phyloP scores from a whole-genome alignment of 2,797 vertebrate genomes.

The Mastacembelus armatus region DNA sequence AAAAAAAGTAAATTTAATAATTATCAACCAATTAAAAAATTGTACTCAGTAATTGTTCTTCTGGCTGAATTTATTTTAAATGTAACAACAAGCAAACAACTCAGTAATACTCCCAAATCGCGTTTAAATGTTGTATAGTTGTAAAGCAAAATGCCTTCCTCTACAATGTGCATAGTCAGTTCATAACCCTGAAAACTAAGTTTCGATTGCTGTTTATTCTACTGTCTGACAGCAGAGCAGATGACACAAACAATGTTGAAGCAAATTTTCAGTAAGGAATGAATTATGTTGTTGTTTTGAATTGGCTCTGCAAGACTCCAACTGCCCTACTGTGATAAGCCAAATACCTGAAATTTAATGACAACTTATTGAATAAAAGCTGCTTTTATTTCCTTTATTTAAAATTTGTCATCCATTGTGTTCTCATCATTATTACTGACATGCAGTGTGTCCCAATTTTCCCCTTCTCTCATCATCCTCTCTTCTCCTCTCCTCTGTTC shows the following conservation, averaged over 20 bases:
- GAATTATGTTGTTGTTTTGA: constrained; percentile 47
- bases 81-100: neutral
- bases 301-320: constrained; percentile 34
- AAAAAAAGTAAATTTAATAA: too few relatives aligned
- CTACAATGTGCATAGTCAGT: constrained; percentile 11
- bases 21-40: too few relatives aligned
- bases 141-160: neutral
- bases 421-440: constrained; percentile 64
- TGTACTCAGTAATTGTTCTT: neutral
- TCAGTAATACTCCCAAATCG: neutral
- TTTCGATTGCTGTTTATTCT: constrained; percentile 36
- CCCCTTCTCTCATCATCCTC: constrained; percentile 43
- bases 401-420: constrained; percentile 50
- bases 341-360: constrained; percentile 51
- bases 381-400: constrained; percentile 47
- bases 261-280: constrained; percentile 27
- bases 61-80: neutral
- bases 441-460: constrained; percentile 49
- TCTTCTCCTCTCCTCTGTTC: constrained; percentile 54
- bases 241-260: constrained; percentile 35
- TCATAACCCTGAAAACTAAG: constrained; percentile 32
- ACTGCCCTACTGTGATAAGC: constrained; percentile 46
- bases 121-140: neutral
- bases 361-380: constrained; percentile 58
- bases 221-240: constrained; percentile 37